phyloP scores from a whole-genome alignment of 92 coral and sea anemone genomes.

The Porites divaricata region DNA sequence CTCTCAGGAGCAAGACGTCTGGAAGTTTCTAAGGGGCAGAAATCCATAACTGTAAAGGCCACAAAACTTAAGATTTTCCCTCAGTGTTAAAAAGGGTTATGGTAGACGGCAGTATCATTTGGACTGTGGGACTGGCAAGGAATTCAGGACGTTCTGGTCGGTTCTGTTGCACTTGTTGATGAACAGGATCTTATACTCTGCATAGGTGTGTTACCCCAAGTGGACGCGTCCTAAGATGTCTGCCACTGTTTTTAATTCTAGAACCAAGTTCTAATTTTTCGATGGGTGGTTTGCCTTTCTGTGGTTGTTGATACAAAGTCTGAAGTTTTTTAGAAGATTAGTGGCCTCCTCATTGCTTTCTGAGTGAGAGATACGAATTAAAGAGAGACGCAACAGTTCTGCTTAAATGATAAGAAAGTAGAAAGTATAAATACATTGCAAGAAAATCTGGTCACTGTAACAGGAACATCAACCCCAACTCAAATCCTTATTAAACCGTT shows the following conservation, averaged over 20 bases:
- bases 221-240: constrained; percentile 46
- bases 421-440: constrained; percentile 34
- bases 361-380: not conserved
- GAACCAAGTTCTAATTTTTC: constrained; percentile 41
- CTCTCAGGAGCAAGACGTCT: too few relatives aligned
- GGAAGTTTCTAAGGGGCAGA: too few relatives aligned
- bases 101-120: constrained; percentile 22
- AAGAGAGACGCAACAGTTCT: constrained; percentile 38
- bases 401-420: constrained; percentile 45
- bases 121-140: constrained; percentile 28
- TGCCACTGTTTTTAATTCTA: constrained; percentile 31
- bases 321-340: constrained; percentile 43
- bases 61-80: not conserved
- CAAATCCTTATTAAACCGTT: constrained; percentile 43
- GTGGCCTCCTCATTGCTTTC: constrained; percentile 18
- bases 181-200: constrained; percentile 63
- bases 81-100: not conserved
- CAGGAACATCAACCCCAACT: constrained; percentile 12
- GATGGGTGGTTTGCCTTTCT: constrained; percentile 53
- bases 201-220: constrained; percentile 53
- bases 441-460: constrained; percentile 4
- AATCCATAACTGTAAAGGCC: too few relatives aligned
- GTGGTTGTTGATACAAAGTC: constrained; percentile 44
- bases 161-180: constrained; percentile 44
- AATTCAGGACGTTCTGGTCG: constrained; percentile 28